Conservation (phyloP, 2,113 vertebrate genomes). For the Gymnogyps californianus region DNA sequence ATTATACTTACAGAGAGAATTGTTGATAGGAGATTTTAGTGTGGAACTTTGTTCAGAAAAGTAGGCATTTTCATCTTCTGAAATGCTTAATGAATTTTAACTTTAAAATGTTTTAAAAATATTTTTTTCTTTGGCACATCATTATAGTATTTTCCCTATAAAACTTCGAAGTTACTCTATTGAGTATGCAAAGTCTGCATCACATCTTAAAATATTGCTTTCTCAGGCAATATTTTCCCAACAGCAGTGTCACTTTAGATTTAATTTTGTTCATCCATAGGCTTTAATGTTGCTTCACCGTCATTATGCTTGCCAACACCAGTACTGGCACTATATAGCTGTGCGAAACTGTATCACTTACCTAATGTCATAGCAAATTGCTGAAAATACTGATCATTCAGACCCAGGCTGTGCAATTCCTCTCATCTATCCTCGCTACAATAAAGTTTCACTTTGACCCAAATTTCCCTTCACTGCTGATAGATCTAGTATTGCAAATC, state of each 20-base stretch:
- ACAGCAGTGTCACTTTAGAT: constrained; percentile 55
- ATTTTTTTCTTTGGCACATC: constrained; percentile 27
- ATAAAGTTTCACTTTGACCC: constrained; percentile 22
- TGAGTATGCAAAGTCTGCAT: constrained; percentile 39
- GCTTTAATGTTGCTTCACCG: constrained; percentile 32
- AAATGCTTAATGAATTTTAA: constrained; percentile 26
- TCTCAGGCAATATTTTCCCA: constrained; percentile 52
- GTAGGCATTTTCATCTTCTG: neutral
- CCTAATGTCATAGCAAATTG: constrained; percentile 43
- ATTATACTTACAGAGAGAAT: neutral
- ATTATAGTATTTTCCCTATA: constrained; percentile 24
- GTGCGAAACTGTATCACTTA: constrained; percentile 36
- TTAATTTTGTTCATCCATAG: constrained; percentile 53
- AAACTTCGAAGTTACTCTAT: neutral
- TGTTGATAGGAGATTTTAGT: neutral
- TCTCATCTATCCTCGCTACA: neutral
- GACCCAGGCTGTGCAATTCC: neutral
- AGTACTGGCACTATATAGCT: constrained; percentile 1
- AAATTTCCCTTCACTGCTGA: constrained; percentile 12
- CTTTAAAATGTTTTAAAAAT: neutral
- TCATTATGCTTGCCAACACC: constrained; percentile 38
- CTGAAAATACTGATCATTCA: constrained; percentile 56
- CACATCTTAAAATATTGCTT: constrained; percentile 50
- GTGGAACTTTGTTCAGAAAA: neutral
- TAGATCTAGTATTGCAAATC: constrained; percentile 14